A percentile compares a stretch with the other conserved stretches of the same genome.
Evolutionary conservation across 2,888 invertebrate species (phyloP).

Genomic region (Andrena fulva): DNA sequence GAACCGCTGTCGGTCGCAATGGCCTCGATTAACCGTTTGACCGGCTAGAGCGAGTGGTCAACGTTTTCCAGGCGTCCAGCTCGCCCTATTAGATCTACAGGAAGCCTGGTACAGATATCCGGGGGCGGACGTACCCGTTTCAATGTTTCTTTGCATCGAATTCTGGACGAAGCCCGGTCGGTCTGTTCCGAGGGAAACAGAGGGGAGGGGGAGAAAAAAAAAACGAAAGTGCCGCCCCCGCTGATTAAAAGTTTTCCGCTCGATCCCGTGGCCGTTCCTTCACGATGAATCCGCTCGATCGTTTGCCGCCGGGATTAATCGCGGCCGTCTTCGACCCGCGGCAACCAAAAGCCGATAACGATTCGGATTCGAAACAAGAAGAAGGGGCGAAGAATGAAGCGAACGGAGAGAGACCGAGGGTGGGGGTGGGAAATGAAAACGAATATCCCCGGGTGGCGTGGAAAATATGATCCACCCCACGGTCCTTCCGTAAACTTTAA

Average conservation of each 20-base stretch:
- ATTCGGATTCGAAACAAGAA: neutral
- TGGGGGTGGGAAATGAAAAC: conserved; percentile 20
- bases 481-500: conserved; percentile 55
- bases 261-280: conserved; percentile 44
- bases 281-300: conserved; percentile 48
- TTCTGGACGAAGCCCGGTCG: conserved; percentile 46
- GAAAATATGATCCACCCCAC: conserved; percentile 55
- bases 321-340: conserved; percentile 46
- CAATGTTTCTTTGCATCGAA: conserved; percentile 75
- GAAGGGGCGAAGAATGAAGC: too few relatives aligned
- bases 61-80: conserved; percentile 75
- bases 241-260: conserved; percentile 70
- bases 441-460: conserved; percentile 29
- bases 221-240: conserved; percentile 27
- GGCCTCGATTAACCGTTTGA: conserved; percentile 78
- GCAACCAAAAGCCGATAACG: conserved; percentile 46
- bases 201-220: neutral
- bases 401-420: neutral
- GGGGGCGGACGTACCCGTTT: conserved; percentile 67
- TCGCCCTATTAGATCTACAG: conserved; percentile 73
- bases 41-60: conserved; percentile 75
- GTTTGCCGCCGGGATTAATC: conserved; percentile 52
- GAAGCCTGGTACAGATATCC: conserved; percentile 70
- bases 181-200: conserved; percentile 24
- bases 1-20: conserved; percentile 75